Conservation (phyloP, 2,888 invertebrate genomes). For the Achlya flavicornis region DNA sequence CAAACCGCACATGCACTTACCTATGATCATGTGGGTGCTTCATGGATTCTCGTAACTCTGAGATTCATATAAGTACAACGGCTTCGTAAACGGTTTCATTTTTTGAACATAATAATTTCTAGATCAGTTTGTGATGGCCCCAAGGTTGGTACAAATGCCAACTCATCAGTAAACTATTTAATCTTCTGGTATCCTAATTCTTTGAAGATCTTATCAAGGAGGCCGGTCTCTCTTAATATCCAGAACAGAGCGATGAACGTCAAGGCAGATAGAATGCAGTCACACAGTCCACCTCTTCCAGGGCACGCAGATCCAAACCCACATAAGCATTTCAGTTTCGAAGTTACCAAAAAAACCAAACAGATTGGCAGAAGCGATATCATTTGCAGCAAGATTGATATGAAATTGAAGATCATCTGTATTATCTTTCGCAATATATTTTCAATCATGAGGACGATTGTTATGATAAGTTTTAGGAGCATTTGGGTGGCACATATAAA, state of each 20-base stretch:
- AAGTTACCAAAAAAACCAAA: slow-evolving; percentile 45
- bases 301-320: background rate
- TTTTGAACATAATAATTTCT: no score
- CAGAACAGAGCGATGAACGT: background rate
- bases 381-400: slow-evolving; percentile 46
- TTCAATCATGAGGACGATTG: slow-evolving; percentile 39
- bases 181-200: background rate
- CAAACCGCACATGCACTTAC: no score
- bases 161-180: background rate
- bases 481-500: background rate
- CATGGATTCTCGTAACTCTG: no score
- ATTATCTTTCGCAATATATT: slow-evolving; percentile 47
- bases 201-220: background rate
- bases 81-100: no score
- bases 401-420: slow-evolving; percentile 46
- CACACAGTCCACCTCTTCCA: background rate
- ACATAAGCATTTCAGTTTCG: slow-evolving; percentile 35
- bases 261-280: background rate
- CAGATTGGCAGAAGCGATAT: slow-evolving; percentile 49
- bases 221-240: background rate
- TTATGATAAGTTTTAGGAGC: background rate
- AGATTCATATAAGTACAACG: no score
- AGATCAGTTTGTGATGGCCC: no score
- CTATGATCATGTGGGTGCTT: no score
- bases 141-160: no score